phyloP scores from a whole-genome alignment of 2,888 invertebrate species.

The Phyto melanocephala region DNA sequence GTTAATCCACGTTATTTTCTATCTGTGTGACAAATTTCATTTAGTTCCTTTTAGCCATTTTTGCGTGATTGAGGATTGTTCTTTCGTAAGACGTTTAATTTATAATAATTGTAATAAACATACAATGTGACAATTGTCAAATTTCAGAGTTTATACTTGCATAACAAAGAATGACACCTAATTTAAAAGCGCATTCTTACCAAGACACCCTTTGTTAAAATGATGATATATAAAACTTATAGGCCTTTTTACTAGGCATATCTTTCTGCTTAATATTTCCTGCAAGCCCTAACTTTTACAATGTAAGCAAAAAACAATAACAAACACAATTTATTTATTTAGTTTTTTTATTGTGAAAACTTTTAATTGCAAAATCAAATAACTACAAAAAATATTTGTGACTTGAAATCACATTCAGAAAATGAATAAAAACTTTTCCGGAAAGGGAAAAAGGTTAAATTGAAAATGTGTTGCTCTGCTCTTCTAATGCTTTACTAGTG shows the following conservation, averaged over 20 bases:
- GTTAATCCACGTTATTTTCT: too few species aligned
- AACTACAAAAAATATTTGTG: conserved; percentile 5
- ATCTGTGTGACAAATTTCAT: too few species aligned
- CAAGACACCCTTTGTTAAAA: too few species aligned
- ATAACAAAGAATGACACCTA: too few species aligned
- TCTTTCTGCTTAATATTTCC: neutral
- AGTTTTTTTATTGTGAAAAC: conserved; percentile 57
- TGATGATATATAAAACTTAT: too few species aligned
- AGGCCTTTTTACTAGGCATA: neutral
- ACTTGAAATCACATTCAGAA: neutral
- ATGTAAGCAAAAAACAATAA: neutral
- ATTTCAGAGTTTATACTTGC: too few species aligned
- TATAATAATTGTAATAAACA: too few species aligned
- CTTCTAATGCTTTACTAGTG: neutral
- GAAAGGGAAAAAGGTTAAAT: neutral
- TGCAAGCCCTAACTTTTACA: neutral
- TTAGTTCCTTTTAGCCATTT: too few species aligned
- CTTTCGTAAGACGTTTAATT: too few species aligned
- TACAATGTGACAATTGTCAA: too few species aligned
- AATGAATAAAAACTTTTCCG: neutral
- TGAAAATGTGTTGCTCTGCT: neutral
- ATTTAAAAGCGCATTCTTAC: too few species aligned
- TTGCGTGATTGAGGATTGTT: too few species aligned
- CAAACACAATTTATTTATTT: neutral
- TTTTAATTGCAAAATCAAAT: conserved; percentile 73